Percentiles rank a stretch among this genome's conserved stretches.
These are phyloP conservation scores for Marmota monax DNA, from an alignment of 2,113 vertebrate species.

Conservation along the genomic window DNA sequence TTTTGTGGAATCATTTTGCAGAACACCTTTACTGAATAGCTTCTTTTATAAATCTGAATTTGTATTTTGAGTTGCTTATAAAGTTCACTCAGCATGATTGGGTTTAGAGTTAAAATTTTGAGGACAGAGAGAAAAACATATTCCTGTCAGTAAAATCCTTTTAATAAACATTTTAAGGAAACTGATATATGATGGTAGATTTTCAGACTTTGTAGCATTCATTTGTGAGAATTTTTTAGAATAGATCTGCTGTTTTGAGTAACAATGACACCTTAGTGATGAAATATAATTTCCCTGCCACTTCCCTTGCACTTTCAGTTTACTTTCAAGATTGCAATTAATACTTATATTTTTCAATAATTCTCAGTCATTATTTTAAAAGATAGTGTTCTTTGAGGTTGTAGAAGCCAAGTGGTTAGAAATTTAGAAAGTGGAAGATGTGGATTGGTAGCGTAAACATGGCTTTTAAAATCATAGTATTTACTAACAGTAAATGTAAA, in stretches of 20 bases:
- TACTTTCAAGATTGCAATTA: conserved; percentile 4
- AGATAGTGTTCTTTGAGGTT: background rate
- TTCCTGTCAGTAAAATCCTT: conserved; percentile 45
- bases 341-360: background rate
- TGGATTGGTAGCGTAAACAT: background rate
- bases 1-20: background rate
- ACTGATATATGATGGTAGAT: background rate
- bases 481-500: background rate
- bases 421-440: background rate
- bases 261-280: background rate
- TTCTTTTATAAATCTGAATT: conserved; percentile 49
- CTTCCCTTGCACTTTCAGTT: background rate
- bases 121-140: background rate
- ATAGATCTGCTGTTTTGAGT: conserved; percentile 20
- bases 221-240: background rate
- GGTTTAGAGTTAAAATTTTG: conserved; percentile 36
- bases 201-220: background rate
- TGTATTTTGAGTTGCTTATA: conserved; percentile 18
- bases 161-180: conserved; percentile 46
- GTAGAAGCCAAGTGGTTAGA: background rate
- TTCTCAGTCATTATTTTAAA: conserved; percentile 26
- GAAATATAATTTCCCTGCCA: background rate
- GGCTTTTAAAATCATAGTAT: background rate
- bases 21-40: background rate
- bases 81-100: background rate